Base-by-base conservation (phyloP, 2,888 invertebrate species). In the Drosophila rellima region DNA sequence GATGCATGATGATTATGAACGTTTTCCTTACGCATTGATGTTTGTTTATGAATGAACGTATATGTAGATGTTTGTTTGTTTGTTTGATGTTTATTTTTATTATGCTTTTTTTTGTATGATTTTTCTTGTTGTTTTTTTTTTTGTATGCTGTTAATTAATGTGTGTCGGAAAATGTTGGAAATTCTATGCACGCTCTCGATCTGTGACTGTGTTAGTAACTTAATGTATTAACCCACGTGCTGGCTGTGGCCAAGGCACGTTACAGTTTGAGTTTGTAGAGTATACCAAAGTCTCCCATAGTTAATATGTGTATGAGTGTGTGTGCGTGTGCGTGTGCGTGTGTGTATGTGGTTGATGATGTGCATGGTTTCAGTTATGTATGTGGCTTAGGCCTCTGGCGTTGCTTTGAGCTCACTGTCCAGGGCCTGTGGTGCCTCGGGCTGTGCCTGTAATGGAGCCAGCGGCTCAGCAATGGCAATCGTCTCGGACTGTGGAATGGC, bases 271-370 rank as follows among this genome's bases (percentile, higher is more conserved):
- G 80, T 83, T 37, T 78, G 62, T 67, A 82, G 71, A 84, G 69
- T 73, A 89, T 73, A 89, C 88, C 90, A 88, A 89, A 89, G 83
- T 71, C 75, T 73, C 82, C 84, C 80, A 82, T 79, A 75, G 77
- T 57, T 51, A 62, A 63, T 56, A 15, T 55, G 20, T 60, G 60
- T 71, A 59, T 68, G 63, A 55, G 50, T 69, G 48, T 54, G 31
- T 69, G 42, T 72, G 62, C 70, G 52, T 71, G 56, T 51, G 60
- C 62, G 54, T 74, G 55, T 29, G 17, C 37, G 31, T 54, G 8
- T 54, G 47, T 61, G 31, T 57, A 75, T 63, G 42, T 54, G 69
- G 59, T 72, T 54, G 69, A 56, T 72, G 65, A 64, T 60, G 23
- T 69, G 56, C 15, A 56, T 59, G 62, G 31, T 51, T 20, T 61